Evolutionary conservation across 2,113 vertebrate genomes (phyloP), one percentile per base, ranked within the genome.

Genomic region (Cranoglanis bouderius): DNA sequence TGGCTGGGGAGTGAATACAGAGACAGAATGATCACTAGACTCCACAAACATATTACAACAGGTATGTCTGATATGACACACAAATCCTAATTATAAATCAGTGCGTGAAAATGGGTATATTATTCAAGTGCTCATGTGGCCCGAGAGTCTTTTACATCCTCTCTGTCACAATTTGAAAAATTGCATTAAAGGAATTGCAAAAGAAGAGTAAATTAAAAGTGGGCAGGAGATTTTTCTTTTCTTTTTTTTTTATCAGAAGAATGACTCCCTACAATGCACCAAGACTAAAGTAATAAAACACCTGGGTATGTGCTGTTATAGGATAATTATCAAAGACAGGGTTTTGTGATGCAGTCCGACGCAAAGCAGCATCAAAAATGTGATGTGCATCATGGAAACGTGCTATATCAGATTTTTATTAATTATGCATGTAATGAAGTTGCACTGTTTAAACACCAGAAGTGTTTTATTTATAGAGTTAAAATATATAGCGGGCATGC

Each of bases 1-100:
- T 89, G 84, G 97, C 98, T 99, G 94, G 10, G 55, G 55, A 6
- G 18, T 29, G 13, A 78, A 72, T 18, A 61, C 55, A 82, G 18
- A 55, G 78, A 35, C 4, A 24, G 19, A 29, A 61, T 13, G 9
- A 40, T 43, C 12, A 43, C 1, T 40, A 38, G 13, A 82, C 53
- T 35, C 80, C 51, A 82, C 53, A 29, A 51, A 35, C 46, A 32
- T 51, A 24, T 24, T 24, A 46, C 40, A 46, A 77, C 46, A 51
- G 12, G 0, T 7, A 26, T 46, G 40, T 29, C 21, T 29, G 4
- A 29, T 40, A 46, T 26, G 49, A 12, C 7, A 55, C 7, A 43
- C 3, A 51, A 6, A 35, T 55, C 51, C 18, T 29, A 49, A 80
- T n/a, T 19, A 55, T 8, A 21, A 55, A 81, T 10, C 29, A 32